Evolutionary conservation across 2,113 vertebrate genomes (phyloP).

Genomic region (Tetrao urogallus): DNA sequence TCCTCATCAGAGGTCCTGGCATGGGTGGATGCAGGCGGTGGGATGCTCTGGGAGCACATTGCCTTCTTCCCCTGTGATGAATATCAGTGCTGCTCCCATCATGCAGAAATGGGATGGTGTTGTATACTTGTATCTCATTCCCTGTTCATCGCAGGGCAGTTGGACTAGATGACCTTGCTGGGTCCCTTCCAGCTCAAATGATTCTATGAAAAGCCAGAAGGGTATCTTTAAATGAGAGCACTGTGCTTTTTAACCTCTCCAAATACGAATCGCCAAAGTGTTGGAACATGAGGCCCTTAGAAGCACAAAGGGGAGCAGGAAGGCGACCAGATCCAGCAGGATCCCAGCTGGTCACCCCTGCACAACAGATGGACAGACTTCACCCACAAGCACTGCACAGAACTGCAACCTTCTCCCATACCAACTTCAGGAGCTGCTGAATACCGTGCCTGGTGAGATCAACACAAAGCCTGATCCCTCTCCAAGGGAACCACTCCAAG

Average conservation of each 20-base stretch:
- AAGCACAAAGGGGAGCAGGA: neutral
- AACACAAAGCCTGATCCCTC: neutral
- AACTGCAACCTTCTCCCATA: neutral
- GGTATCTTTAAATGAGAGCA: neutral
- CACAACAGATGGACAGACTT: accelerated
- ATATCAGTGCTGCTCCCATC: neutral
- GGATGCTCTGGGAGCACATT: neutral
- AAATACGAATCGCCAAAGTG: neutral
- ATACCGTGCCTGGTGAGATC: accelerated
- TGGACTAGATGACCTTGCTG: no score
- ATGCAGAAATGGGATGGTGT: accelerated
- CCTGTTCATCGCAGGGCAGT: no score
- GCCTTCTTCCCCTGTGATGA: neutral
- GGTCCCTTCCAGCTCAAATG: no score
- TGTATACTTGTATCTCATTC: neutral
- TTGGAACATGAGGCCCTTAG: neutral
- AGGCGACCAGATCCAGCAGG: neutral
- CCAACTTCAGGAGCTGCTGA: neutral
- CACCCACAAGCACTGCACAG: neutral
- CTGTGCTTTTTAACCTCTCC: constrained; percentile 13
- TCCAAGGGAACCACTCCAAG: no score
- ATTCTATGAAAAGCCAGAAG: neutral
- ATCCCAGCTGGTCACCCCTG: neutral
- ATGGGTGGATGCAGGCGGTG: accelerated
- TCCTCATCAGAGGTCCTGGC: accelerated